phyloP scores from a whole-genome alignment of 2,113 vertebrate species.

The Mastomys coucha region DNA sequence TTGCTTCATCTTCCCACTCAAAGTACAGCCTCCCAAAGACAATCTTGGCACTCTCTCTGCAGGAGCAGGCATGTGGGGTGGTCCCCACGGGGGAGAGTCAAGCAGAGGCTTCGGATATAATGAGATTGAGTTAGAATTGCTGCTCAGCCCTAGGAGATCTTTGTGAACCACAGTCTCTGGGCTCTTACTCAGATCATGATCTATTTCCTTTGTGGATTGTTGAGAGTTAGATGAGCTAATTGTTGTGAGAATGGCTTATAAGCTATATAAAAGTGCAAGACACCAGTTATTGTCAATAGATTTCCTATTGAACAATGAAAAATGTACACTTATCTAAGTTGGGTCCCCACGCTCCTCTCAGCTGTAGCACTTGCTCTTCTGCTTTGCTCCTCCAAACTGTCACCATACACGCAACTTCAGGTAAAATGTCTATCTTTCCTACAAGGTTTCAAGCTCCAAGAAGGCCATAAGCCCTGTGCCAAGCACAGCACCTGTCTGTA shows the following conservation, averaged over 20 bases:
- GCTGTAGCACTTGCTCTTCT: neutral
- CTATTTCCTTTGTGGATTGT: neutral
- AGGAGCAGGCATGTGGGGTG: neutral
- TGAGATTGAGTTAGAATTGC: neutral
- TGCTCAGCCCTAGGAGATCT: neutral
- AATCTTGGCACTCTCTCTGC: neutral
- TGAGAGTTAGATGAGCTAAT: neutral
- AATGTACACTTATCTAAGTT: neutral
- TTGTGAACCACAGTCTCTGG: neutral
- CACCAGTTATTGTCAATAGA: neutral
- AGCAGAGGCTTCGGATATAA: neutral
- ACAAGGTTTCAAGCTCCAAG: neutral
- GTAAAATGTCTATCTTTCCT: neutral
- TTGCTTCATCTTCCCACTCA: constrained; percentile 1
- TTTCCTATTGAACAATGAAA: neutral
- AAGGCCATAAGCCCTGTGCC: neutral
- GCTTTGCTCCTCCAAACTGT: neutral
- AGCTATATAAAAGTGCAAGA: neutral
- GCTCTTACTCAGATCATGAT: neutral
- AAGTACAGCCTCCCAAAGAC: neutral
- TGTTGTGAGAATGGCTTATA: constrained; percentile 6
- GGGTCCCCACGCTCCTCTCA: neutral
- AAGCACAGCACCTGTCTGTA: neutral
- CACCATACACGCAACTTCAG: neutral
- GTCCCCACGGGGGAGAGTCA: neutral